These are phyloP conservation scores for Meandrusa payeni DNA, from an alignment of 2,888 invertebrate species.

Conservation along the genomic window DNA sequence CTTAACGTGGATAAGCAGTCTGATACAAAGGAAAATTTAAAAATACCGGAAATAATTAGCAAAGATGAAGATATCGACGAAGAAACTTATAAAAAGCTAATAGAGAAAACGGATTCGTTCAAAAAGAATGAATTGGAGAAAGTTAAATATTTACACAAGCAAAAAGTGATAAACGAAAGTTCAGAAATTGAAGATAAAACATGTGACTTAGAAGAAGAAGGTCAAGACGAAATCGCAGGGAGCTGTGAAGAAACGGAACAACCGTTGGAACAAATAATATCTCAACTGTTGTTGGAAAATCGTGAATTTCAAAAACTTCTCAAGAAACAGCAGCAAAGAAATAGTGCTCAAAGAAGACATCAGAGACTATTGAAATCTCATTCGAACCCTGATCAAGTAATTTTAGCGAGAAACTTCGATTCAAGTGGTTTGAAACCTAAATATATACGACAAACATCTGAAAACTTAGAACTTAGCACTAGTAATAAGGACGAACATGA, in stretches of 20 bases:
- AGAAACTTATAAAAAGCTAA: conserved; percentile 70
- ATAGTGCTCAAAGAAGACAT: conserved; percentile 75
- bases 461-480: conserved; percentile 43
- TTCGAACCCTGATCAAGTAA: conserved; percentile 72
- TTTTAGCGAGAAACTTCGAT: conserved; percentile 59
- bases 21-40: conserved; percentile 35
- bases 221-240: conserved; percentile 43
- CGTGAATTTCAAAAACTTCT: conserved; percentile 90
- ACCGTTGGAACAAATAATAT: conserved; percentile 88
- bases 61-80: conserved; percentile 73
- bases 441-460: conserved; percentile 59
- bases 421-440: conserved; percentile 57
- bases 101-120: conserved; percentile 77
- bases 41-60: conserved; percentile 50
- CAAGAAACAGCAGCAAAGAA: conserved; percentile 85
- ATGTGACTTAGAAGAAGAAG: conserved; percentile 41
- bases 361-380: conserved; percentile 79
- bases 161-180: conserved; percentile 71
- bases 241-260: conserved; percentile 70
- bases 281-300: conserved; percentile 90
- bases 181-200: conserved; percentile 62
- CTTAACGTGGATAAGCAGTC: conserved; percentile 66
- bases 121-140: conserved; percentile 77
- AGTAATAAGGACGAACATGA: conserved; percentile 37
- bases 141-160: conserved; percentile 71